A percentile compares a stretch with the other conserved stretches of the same genome.
Evolutionary conservation across 2,113 vertebrate species (phyloP).

Genomic region (Xyrauchen texanus): DNA sequence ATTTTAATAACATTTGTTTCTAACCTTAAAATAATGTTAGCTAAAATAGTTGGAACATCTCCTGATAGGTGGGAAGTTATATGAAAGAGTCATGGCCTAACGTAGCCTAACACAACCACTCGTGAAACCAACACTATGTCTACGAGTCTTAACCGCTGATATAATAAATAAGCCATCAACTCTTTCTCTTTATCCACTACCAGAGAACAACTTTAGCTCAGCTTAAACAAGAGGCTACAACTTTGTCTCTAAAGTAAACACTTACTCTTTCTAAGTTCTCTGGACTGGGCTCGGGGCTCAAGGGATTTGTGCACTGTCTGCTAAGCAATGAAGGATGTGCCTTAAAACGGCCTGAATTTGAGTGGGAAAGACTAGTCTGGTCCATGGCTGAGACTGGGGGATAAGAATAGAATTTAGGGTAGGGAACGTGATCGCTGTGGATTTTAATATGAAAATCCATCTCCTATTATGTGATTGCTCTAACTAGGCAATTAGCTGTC

Average conservation of each 20-base stretch:
- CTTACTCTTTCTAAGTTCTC: slow-evolving; percentile 41
- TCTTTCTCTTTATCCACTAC: slow-evolving; percentile 12
- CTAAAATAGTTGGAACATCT: too few species aligned
- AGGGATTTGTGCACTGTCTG: slow-evolving; percentile 42
- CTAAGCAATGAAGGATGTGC: slow-evolving; percentile 23
- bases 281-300: slow-evolving; percentile 26
- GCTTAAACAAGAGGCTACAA: slow-evolving; percentile 21
- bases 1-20: too few species aligned
- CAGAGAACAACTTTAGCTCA: slow-evolving; percentile 19
- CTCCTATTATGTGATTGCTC: slow-evolving; percentile 17
- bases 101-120: background rate
- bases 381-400: background rate
- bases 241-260: slow-evolving; percentile 47
- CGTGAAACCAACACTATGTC: background rate
- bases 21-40: too few species aligned
- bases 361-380: background rate
- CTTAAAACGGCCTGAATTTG: slow-evolving; percentile 16
- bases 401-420: slow-evolving; percentile 4
- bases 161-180: background rate
- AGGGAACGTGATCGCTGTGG: background rate
- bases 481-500: slow-evolving; percentile 21
- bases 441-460: background rate
- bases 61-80: background rate
- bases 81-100: background rate
- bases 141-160: slow-evolving; percentile 9